phyloP scores from a whole-genome alignment of 1,140 invertebrate genomes.

The Drosophila quadrilineata region DNA sequence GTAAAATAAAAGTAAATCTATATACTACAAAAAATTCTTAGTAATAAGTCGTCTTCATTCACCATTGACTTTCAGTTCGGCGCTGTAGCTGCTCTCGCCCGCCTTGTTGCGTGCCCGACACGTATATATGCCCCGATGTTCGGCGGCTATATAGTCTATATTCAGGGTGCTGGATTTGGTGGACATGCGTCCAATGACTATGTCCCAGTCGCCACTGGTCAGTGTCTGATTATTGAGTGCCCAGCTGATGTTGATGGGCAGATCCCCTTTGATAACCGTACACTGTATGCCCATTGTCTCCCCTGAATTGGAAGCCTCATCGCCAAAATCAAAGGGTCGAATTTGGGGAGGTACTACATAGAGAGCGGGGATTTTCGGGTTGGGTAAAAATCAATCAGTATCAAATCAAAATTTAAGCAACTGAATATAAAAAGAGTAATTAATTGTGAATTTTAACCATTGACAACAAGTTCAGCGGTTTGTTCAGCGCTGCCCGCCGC shows the following conservation, averaged over 20 bases:
- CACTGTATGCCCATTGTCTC: constrained; percentile 88
- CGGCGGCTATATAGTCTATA: constrained; percentile 82
- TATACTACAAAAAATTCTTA: not conserved
- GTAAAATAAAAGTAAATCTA: constrained; percentile 41
- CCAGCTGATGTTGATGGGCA: constrained; percentile 90
- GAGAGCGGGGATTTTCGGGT: not conserved
- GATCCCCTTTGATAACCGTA: constrained; percentile 91
- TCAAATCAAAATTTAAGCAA: constrained; percentile 20
- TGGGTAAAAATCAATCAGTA: constrained; percentile 6
- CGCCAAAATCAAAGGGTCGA: constrained; percentile 86
- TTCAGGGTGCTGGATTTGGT: constrained; percentile 76
- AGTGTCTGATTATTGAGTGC: constrained; percentile 75
- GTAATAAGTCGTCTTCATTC: constrained; percentile 14
- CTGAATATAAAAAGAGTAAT: not conserved
- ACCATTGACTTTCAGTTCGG: constrained; percentile 77
- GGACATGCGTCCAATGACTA: constrained; percentile 81
- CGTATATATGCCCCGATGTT: constrained; percentile 90
- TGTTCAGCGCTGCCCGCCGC: constrained; percentile 85
- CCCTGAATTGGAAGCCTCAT: constrained; percentile 87
- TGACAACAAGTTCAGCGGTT: constrained; percentile 85
- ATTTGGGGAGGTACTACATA: constrained; percentile 85
- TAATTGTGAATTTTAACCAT: constrained; percentile 82
- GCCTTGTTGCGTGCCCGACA: constrained; percentile 89
- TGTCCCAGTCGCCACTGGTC: constrained; percentile 63
- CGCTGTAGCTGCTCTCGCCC: constrained; percentile 82